Conservation (phyloP, 2,797 vertebrate species). For the Anabacerthia variegaticeps region DNA sequence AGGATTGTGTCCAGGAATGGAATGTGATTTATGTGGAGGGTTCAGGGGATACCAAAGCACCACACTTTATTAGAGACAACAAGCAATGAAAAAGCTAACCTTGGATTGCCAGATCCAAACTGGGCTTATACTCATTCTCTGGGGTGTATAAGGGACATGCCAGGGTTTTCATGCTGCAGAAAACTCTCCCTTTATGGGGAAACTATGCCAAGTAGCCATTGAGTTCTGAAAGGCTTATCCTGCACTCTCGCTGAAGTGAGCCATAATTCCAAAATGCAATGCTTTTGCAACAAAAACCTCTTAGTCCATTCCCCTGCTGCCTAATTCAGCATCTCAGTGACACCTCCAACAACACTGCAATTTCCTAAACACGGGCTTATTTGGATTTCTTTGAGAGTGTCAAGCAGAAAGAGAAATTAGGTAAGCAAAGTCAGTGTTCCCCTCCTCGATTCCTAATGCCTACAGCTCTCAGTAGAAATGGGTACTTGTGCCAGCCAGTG, state of each 20-base stretch:
- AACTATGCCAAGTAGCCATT: accelerated
- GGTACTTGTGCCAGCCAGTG: neutral
- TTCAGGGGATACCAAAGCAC: neutral
- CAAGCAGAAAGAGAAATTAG: neutral
- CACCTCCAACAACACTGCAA: neutral
- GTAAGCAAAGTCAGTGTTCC: neutral
- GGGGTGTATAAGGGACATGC: neutral
- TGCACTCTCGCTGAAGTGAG: neutral
- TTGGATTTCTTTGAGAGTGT: neutral
- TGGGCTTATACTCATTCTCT: neutral
- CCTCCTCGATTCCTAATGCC: neutral
- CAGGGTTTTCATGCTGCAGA: neutral
- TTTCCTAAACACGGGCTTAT: neutral
- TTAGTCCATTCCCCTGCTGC: neutral
- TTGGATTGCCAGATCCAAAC: neutral
- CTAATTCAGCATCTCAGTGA: neutral
- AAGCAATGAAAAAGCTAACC: neutral
- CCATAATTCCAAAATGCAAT: neutral
- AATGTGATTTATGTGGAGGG: accelerated
- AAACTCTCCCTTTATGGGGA: neutral
- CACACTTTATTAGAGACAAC: neutral
- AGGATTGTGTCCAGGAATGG: accelerated
- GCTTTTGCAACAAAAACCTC: neutral
- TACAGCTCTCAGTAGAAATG: neutral
- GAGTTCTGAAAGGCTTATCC: neutral